Evolutionary conservation across 2,797 vertebrate species (phyloP).

Genomic region (Microctenopoma steveboyesi): DNA sequence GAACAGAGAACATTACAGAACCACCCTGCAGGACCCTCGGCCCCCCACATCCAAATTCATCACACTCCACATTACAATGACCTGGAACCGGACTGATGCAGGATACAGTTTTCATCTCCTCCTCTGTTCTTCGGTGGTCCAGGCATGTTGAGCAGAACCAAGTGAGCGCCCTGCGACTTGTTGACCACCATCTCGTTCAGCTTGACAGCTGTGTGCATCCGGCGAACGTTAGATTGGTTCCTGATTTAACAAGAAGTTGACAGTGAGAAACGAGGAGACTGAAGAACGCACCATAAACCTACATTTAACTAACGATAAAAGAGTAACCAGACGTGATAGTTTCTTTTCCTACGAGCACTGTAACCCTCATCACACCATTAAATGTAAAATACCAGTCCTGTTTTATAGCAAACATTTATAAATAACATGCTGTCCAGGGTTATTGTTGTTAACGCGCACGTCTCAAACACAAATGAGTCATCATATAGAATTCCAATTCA

Average conservation of each 20-base stretch:
- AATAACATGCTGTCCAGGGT: not conserved
- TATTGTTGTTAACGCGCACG: slow-evolving; percentile 10
- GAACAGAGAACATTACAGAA: not conserved
- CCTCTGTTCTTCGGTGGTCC: slow-evolving; percentile 92
- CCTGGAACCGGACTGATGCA: not conserved
- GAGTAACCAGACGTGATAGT: too few species aligned
- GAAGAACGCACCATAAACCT: not conserved
- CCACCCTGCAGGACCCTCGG: not conserved
- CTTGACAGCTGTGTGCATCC: slow-evolving; percentile 90
- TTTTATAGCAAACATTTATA: not conserved
- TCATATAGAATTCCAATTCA: slow-evolving; percentile 16
- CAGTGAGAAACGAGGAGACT: slow-evolving; percentile 12
- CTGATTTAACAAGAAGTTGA: slow-evolving; percentile 70
- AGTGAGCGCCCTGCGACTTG: slow-evolving; percentile 93
- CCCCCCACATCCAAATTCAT: not conserved
- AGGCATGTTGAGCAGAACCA: slow-evolving; percentile 97
- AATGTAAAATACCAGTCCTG: too few species aligned
- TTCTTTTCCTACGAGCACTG: not conserved
- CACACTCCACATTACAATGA: not conserved
- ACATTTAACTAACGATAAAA: not conserved
- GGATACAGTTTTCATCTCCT: slow-evolving; percentile 99
- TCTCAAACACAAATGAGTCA: slow-evolving; percentile 14
- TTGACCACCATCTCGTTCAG: slow-evolving; percentile 90
- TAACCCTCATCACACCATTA: too few species aligned
- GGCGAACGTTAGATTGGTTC: slow-evolving; percentile 93